These are phyloP conservation scores for Tenebrosternarchus preto DNA, from an alignment of 2,113 vertebrate genomes.

Conservation along the genomic window DNA sequence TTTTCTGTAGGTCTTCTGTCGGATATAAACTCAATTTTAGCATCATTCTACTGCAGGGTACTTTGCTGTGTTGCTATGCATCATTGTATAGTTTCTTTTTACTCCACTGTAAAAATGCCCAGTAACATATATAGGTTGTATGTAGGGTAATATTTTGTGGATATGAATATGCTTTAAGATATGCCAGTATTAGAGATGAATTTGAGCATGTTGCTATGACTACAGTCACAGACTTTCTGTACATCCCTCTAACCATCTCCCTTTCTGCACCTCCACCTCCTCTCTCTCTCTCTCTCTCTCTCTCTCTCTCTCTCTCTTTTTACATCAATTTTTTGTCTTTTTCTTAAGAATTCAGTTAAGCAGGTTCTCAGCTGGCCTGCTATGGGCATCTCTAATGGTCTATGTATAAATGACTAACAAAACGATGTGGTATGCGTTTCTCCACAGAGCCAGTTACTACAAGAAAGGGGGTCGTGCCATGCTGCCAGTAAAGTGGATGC, in stretches of 20 bases:
- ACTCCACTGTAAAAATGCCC: background rate
- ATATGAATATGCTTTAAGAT: background rate
- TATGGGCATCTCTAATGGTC: constrained; percentile 32
- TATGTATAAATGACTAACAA: background rate
- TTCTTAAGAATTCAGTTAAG: constrained; percentile 36
- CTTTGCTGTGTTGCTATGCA: background rate
- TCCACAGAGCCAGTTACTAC: constrained; percentile 92
- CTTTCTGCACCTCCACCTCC: background rate
- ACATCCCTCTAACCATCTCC: background rate
- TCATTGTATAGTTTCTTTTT: background rate
- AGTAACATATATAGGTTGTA: too few relatives aligned
- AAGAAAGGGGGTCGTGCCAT: constrained; percentile 97
- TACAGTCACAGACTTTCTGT: constrained; percentile 16
- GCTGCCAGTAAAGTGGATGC: constrained; percentile 99
- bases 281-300: background rate
- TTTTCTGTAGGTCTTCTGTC: background rate
- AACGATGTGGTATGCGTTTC: constrained; percentile 13
- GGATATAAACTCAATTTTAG: background rate
- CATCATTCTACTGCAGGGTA: background rate
- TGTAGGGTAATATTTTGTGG: too few relatives aligned
- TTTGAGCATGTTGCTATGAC: constrained; percentile 29
- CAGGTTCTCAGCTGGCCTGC: constrained; percentile 22
- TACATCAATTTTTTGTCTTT: too few relatives aligned
- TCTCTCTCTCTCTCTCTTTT: background rate
- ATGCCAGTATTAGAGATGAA: background rate